These are phyloP conservation scores for Chelmon rostratus DNA, from an alignment of 2,797 vertebrate genomes.

Conservation along the genomic window DNA sequence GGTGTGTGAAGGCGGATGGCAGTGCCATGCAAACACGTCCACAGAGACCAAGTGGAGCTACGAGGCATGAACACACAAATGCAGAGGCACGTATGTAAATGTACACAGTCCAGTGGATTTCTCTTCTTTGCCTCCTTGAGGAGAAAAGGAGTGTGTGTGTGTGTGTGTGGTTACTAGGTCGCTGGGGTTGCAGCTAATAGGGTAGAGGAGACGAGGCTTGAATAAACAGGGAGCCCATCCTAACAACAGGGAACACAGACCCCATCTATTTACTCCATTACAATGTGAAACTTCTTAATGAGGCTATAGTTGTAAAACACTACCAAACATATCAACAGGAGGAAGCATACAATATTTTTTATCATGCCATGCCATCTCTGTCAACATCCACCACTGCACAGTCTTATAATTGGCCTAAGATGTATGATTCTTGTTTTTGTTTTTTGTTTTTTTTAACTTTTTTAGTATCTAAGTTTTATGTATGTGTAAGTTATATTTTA, in stretches of 20 bases:
- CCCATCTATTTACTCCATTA: conserved; percentile 13
- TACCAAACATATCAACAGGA: conserved; percentile 6
- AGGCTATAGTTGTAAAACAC: conserved; percentile 24
- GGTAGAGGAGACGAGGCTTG: conserved; percentile 33
- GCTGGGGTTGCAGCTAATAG: conserved; percentile 59
- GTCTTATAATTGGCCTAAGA: background rate
- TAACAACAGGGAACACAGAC: conserved; percentile 43
- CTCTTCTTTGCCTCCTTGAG: conserved; percentile 47
- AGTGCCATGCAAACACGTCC: conserved; percentile 61
- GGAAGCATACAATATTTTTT: background rate
- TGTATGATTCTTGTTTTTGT: background rate
- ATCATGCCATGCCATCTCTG: background rate
- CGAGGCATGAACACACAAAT: conserved; percentile 43
- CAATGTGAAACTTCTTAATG: conserved; percentile 37
- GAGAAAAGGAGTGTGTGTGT: conserved; percentile 28
- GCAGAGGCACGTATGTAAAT: conserved; percentile 52
- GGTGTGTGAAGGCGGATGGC: conserved; percentile 21
- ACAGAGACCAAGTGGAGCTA: conserved; percentile 38
- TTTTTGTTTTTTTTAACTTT: background rate
- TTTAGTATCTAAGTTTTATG: background rate
- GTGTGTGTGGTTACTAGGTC: conserved; percentile 39
- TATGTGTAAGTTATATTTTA: background rate
- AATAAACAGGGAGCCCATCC: conserved; percentile 32
- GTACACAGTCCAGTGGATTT: conserved; percentile 28
- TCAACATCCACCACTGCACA: background rate